Conservation (phyloP, 2,888 invertebrate species). For the Abrostola tripartita region DNA sequence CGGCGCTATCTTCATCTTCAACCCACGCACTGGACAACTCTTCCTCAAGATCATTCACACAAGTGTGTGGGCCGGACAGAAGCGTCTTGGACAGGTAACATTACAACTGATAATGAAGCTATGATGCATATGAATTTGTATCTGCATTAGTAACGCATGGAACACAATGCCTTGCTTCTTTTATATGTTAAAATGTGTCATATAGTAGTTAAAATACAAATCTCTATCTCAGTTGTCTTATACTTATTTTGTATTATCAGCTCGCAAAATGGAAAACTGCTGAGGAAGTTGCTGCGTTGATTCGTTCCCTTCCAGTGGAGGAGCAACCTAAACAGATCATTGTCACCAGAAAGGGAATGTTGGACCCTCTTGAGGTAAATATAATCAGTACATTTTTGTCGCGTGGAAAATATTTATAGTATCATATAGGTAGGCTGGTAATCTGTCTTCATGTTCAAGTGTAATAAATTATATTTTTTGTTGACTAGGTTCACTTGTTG, state of each 20-base stretch:
- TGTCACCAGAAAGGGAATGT: constrained; percentile 99
- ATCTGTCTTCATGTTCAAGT: too few relatives aligned
- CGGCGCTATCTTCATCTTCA: constrained; percentile 99
- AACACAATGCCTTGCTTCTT: too few relatives aligned
- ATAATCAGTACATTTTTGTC: background rate
- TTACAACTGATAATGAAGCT: background rate
- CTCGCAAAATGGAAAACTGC: constrained; percentile 99
- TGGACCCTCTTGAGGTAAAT: constrained; percentile 97
- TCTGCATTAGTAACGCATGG: too few relatives aligned
- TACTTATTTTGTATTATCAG: constrained; percentile 67
- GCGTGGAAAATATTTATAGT: too few relatives aligned
- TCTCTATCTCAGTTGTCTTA: background rate
- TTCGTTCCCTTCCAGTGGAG: constrained; percentile 99
- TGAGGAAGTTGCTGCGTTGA: constrained; percentile 99
- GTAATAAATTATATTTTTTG: constrained; percentile 6
- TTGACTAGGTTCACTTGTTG: constrained; percentile 95
- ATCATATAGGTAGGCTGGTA: too few relatives aligned
- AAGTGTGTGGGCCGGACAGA: constrained; percentile 99
- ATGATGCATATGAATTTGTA: background rate
- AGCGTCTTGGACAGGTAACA: constrained; percentile 97
- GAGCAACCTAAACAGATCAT: constrained; percentile 99
- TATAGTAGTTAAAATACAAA: background rate
- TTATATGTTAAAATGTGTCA: background rate
- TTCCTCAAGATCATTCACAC: constrained; percentile 99
- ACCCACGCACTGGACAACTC: constrained; percentile 99